Evolutionary conservation across 35 echinoderm and acorn worm genomes (phyloP), one percentile per base, ranked within the genome.

Genomic region (Apostichopus japonicus): DNA sequence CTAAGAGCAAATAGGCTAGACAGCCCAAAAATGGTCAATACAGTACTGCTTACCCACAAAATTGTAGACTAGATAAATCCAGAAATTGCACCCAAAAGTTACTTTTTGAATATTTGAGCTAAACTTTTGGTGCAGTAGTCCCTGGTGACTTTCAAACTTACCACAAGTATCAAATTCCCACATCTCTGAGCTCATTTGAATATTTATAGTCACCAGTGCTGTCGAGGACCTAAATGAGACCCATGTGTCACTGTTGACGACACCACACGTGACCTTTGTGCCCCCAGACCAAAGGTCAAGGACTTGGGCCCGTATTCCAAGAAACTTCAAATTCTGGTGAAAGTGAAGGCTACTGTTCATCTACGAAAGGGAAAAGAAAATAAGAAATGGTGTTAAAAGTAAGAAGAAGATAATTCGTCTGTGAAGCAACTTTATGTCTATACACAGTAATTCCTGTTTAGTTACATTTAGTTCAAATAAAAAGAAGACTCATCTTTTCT

Each of bases 141-240:
- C 8, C 77, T 9, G 33, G 19, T 44, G 8, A 23, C 21, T 8
- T 78, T 78, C 8, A 33, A 53, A 53, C 93, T 96, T 86, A 96
- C 97, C 95, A 86, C 93, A 95, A 27, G 92, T 93, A 92, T 99
- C 95, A 93, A 96, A 99, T 21, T 99, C 97, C 97, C 93, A 96
- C 97, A 96, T 99, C 77, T 99, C 97, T 10, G 91, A 93, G 53
- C 93, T 99, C 97, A 99, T 96, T 88, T 98, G 97, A 65, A 99
- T 91, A 65, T 93, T 96, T 16, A 99, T 92, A 72, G 95, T 96
- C 19, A 94, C 88, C 93, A 99, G 95, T 24, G 97, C 95, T 51
- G 94, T 99, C 1, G 97, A 94, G 17, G 97, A 96, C 78, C 95
- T 93, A 61, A 99, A 99, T 9, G 92, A 83, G 5, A 99, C 94